Evolutionary conservation across 2,113 vertebrate genomes (phyloP).

Genomic region (Eptatretus burgeri): DNA sequence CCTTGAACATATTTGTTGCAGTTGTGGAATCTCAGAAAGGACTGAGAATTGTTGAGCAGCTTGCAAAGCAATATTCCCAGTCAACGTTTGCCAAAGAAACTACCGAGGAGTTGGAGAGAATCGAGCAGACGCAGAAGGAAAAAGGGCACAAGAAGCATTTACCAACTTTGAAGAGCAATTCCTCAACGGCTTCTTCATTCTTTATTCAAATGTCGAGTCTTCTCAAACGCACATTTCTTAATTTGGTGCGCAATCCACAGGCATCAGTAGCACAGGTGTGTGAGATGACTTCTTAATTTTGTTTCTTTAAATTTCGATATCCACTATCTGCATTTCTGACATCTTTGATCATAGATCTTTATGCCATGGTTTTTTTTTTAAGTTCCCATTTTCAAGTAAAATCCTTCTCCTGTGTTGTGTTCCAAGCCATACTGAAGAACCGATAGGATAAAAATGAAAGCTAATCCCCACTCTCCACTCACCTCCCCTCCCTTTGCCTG

Average conservation of each 20-base stretch:
- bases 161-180: constrained; percentile 15
- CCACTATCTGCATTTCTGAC: too few relatives aligned
- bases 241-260: constrained; percentile 50
- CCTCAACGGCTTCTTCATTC: constrained; percentile 24
- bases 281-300: too few relatives aligned
- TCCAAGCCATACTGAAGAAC: too few relatives aligned
- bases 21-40: constrained; percentile 24
- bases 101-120: constrained; percentile 20
- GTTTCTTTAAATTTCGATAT: too few relatives aligned
- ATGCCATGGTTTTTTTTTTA: too few relatives aligned
- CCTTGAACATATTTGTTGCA: background rate
- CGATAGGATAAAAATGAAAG: too few relatives aligned
- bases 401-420: too few relatives aligned
- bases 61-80: constrained; percentile 28
- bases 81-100: constrained; percentile 21
- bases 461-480: too few relatives aligned
- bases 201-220: constrained; percentile 57
- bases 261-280: constrained; percentile 60
- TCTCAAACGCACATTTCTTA: constrained; percentile 39
- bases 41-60: constrained; percentile 23
- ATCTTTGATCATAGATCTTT: too few relatives aligned
- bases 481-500: too few relatives aligned
- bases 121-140: constrained; percentile 14
- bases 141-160: constrained; percentile 11
- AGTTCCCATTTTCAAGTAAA: too few relatives aligned